Evolutionary conservation across 2,888 invertebrate genomes (phyloP), one percentile per base, ranked within the genome.

Genomic region (Pheosia gnoma): DNA sequence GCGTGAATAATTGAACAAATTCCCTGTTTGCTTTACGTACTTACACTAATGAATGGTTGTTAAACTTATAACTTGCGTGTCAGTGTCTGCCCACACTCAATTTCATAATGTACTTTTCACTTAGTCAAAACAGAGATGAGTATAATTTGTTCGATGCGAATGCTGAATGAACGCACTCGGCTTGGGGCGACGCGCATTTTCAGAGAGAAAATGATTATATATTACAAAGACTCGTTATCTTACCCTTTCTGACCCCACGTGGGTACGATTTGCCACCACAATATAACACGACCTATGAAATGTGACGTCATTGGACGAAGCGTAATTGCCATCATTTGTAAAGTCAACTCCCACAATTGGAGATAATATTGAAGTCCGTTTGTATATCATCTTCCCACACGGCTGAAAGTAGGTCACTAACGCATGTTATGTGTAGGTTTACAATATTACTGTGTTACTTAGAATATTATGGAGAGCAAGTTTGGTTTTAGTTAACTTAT

Each of bases 151-250:
- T 74, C 64, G 63, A 67, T 74, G 64, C 74, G 69, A 79, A 76
- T 75, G 76, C 76, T 79, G 81, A 84, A 85, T 83, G 82, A 69
- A 80, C 80, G 78, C 79, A 77, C 79, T 82, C 74, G 72, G 77
- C 82, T 79, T 68, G 71, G 74, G 80, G 86, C 82, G 70, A 68
- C 66, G 75, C 71, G 78, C 72, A 77, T 82, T 82, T 81, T 73
- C 74, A 73, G 78, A 75, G 78, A 79, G 80, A 83, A 84, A 83
- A 88, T 87, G 85, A 90, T 25, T 87, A 86, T 85, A 88, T 85
- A 77, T 86, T 89, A 88, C 87, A 86, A 86, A 86, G 81, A 77
- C 81, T 82, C 83, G 82, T 87, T 85, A 88, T 82, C 79, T 86
- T 84, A 87, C 87, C 88, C 86, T 83, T 75, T 82, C 79, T 80